A percentile compares a stretch with the other conserved stretches of the same genome.
Conservation (phyloP, 2,113 vertebrate species). For the Platycercus adscitus region DNA sequence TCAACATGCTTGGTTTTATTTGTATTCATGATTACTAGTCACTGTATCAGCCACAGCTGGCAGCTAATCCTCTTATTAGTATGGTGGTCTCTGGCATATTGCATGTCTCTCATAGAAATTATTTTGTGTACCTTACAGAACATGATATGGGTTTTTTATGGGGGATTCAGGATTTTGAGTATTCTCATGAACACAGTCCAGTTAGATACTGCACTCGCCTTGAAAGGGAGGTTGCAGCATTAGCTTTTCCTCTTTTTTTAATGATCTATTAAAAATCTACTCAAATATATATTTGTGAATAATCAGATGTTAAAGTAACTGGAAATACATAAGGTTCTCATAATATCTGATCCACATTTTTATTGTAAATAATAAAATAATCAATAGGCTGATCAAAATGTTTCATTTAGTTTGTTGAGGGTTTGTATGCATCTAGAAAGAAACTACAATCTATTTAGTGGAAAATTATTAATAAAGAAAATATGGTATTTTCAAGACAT, state of each 20-base stretch:
- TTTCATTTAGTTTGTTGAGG: neutral
- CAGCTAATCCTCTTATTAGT: neutral
- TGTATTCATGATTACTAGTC: neutral
- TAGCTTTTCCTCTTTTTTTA: neutral
- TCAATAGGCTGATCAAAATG: neutral
- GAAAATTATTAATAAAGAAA: neutral
- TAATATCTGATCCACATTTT: neutral
- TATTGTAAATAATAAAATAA: neutral
- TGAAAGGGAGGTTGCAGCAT: neutral
- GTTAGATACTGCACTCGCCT: rapidly evolving
- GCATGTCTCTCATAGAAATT: neutral
- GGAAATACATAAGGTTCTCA: neutral
- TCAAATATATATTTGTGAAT: neutral
- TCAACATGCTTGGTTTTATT: neutral
- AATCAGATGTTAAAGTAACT: neutral
- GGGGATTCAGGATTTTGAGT: neutral
- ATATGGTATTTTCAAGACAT: neutral
- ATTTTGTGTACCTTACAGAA: neutral
- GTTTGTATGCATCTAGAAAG: neutral
- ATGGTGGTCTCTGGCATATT: neutral
- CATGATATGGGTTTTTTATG: neutral
- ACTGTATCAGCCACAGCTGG: neutral
- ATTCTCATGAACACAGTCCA: neutral
- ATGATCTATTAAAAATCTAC: neutral
- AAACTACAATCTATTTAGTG: neutral